Conservation (phyloP, 1,140 invertebrate species). For the Phymastichus coffea region DNA sequence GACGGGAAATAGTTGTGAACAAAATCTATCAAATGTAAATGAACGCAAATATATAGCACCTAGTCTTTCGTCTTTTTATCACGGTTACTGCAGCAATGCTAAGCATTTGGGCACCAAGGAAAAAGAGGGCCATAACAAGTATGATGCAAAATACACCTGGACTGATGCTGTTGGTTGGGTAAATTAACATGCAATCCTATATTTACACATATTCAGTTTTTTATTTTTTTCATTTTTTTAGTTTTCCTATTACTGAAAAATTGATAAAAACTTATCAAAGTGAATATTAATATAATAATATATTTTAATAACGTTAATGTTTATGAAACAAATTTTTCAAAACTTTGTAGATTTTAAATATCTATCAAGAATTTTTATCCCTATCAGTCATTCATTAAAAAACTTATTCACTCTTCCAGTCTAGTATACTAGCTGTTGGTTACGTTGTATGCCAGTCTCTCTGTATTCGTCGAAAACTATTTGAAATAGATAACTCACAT, state of each 20-base stretch:
- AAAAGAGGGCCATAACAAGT: conserved; percentile 35
- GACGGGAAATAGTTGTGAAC: no score
- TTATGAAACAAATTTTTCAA: neutral
- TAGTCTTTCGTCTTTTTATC: conserved; percentile 26
- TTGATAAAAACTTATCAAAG: neutral
- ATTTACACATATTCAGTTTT: neutral
- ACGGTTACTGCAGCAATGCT: conserved; percentile 31
- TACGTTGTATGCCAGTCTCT: conserved; percentile 39
- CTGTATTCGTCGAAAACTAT: conserved; percentile 27
- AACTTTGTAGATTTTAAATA: no score
- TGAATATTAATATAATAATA: neutral
- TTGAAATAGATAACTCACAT: conserved; percentile 25
- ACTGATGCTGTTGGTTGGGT: conserved; percentile 48
- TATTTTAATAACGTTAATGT: neutral
- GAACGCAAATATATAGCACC: neutral
- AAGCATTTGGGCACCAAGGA: conserved; percentile 33
- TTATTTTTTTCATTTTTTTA: neutral
- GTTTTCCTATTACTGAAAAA: neutral
- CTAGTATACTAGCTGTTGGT: conserved; percentile 38
- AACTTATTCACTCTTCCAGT: no score
- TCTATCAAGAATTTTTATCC: no score
- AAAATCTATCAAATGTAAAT: conserved; percentile 33
- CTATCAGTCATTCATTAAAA: no score
- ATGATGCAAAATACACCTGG: conserved; percentile 41
- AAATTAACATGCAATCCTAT: conserved; percentile 13